Base-by-base conservation (phyloP, 92 coral and sea anemone genomes). In the Porites lobata region DNA sequence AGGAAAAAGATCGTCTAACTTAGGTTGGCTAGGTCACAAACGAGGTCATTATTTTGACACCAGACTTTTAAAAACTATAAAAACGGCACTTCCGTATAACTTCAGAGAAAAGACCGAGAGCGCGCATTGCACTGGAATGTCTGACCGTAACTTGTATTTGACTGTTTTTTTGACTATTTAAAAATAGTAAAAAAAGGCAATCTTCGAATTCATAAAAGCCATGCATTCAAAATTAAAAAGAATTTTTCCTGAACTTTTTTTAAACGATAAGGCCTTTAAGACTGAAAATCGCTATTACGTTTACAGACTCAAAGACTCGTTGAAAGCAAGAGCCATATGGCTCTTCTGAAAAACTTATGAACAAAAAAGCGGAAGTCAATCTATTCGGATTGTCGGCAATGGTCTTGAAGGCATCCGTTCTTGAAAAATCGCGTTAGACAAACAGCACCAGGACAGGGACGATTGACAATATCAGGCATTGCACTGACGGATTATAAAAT, bases 331-430 rank as follows among this genome's bases (percentile, higher is more conserved):
- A 38, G 47, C 47, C 47, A 38, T 38, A 38, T 38, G 4, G 69
- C 2, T 19, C 4, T 50, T 38, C 47, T 65, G 20, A 6, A 24
- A 22, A 68, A 3, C 13, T 54, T 2, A 8, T 9, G 32, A 19
- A 59, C 43, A 43, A n/a, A 15, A 61, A 64, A 79, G 64, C 72
- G 84, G 84, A 79, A 65, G 84, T 66, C 0, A 54, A 64, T 38
- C 6, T 38, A 17, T 29, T 78, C 70, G 58, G 56, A 32, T 56
- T 17, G 6, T n/a, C 13, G 43, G 3, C 83, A 13, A 57, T 17
- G 24, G 50, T 51, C 78, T 75, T 22, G 50, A 32, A 59, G 20
- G 43, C 13, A 14, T 32, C 70, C 70, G 73, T 65, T 15, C 81
- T 62, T 38, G 81, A 77, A 61, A 61, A 29, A 69, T 24, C 70